Evolutionary conservation across 2,888 invertebrate genomes (phyloP).

Genomic region (Cheilosia vernalis): DNA sequence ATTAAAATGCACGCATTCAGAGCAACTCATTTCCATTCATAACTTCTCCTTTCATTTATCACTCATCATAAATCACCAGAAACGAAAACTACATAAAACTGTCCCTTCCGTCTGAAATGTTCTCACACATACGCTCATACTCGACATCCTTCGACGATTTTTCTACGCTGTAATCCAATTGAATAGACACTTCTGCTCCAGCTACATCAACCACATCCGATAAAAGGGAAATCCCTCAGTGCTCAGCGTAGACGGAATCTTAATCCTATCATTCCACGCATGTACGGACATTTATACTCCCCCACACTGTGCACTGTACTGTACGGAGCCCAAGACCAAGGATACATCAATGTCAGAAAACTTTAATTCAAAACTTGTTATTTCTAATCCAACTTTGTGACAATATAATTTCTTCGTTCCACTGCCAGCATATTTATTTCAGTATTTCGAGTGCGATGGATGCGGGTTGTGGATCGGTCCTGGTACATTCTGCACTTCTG

Average conservation of each 20-base stretch:
- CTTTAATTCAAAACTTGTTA: slow-evolving; percentile 54
- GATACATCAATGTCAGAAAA: slow-evolving; percentile 54
- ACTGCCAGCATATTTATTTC: slow-evolving; percentile 27
- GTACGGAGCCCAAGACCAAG: slow-evolving; percentile 14
- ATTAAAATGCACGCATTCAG: neutral
- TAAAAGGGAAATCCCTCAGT: slow-evolving; percentile 46
- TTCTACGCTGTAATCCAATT: slow-evolving; percentile 39
- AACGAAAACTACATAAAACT: slow-evolving; percentile 43
- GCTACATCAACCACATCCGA: slow-evolving; percentile 47
- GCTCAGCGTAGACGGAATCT: slow-evolving; percentile 23
- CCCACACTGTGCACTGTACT: slow-evolving; percentile 4
- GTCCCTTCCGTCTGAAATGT: slow-evolving; percentile 44
- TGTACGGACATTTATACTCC: slow-evolving; percentile 2
- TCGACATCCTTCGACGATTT: slow-evolving; percentile 17
- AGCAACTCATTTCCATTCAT: slow-evolving; percentile 17
- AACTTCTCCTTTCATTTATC: slow-evolving; percentile 23
- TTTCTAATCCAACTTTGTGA: slow-evolving; percentile 55
- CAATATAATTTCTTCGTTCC: slow-evolving; percentile 49
- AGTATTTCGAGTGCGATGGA: neutral
- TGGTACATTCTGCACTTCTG: neutral
- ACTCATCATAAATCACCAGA: slow-evolving; percentile 46
- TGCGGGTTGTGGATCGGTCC: neutral
- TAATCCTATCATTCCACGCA: slow-evolving; percentile 38
- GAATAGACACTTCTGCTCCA: slow-evolving; percentile 38
- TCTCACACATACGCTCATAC: neutral